phyloP scores from a whole-genome alignment of 1,140 invertebrate species.

The Drosophila tristis region DNA sequence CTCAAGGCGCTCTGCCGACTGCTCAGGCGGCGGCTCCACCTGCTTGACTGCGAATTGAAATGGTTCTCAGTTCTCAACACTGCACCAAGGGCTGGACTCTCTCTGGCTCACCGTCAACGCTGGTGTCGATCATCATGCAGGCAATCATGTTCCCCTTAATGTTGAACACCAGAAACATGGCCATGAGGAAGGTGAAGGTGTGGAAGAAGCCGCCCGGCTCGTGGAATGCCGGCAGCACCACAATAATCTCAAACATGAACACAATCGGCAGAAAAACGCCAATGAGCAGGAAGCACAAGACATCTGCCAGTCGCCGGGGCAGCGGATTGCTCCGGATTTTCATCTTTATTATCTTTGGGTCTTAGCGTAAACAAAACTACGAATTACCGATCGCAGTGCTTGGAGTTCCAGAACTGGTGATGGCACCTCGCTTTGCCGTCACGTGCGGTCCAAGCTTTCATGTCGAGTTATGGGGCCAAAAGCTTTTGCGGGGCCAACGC shows the following conservation, averaged over 20 bases:
- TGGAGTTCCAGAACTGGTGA: constrained; percentile 1
- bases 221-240: constrained; percentile 89
- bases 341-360: constrained; percentile 22
- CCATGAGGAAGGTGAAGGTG: constrained; percentile 86
- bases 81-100: too few relatives aligned
- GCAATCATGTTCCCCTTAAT: constrained; percentile 85
- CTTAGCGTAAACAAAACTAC: constrained; percentile 27
- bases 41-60: constrained; percentile 16
- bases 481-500: constrained; percentile 35
- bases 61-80: too few relatives aligned
- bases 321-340: constrained; percentile 66
- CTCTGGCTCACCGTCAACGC: constrained; percentile 54
- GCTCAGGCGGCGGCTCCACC: constrained; percentile 13
- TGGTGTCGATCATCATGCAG: constrained; percentile 74
- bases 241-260: constrained; percentile 86
- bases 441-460: constrained; percentile 56
- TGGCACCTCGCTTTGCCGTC: constrained; percentile 34
- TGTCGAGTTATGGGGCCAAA: background rate
- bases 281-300: constrained; percentile 66
- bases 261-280: constrained; percentile 70
- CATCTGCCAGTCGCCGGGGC: constrained; percentile 65
- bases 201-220: constrained; percentile 69
- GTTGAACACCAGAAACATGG: constrained; percentile 86
- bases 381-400: constrained; percentile 8
- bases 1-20: constrained; percentile 1